Conservation (phyloP, 64 coral and sea anemone species). For the Cladopsammia gracilis region DNA sequence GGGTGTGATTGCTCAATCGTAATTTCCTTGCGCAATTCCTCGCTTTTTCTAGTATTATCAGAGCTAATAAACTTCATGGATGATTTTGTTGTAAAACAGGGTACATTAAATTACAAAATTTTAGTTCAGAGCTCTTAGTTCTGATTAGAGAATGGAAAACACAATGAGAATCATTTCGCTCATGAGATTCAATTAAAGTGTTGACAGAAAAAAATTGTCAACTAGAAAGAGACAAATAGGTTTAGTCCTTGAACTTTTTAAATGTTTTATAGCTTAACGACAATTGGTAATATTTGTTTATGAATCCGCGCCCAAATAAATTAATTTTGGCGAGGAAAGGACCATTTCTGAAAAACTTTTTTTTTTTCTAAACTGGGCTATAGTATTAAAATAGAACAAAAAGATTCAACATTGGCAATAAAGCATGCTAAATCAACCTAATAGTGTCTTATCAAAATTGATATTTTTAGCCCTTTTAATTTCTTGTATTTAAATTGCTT, state of each 20-base stretch:
- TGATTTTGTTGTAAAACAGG: background rate
- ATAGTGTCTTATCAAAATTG: no score
- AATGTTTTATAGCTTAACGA: background rate
- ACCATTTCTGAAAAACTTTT: background rate
- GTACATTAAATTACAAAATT: no score
- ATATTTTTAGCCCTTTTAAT: no score
- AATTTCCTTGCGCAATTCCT: background rate
- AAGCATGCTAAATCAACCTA: no score
- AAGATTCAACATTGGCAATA: no score
- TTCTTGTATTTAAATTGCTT: no score
- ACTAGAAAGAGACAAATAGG: background rate
- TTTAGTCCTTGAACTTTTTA: background rate
- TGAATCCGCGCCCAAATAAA: background rate
- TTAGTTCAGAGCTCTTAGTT: no score
- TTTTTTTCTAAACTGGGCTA: background rate
- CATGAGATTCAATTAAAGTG: no score
- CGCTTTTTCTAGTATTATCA: background rate
- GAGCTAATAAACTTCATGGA: background rate
- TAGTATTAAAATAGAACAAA: background rate
- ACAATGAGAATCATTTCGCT: no score
- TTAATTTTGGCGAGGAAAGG: background rate
- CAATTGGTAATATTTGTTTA: background rate
- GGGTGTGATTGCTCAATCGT: constrained; percentile 31
- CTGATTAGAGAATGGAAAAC: no score
- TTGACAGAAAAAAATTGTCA: no score